Evolutionary conservation across 2,888 invertebrate genomes (phyloP).

Genomic region (Chrysolina oricalcia): DNA sequence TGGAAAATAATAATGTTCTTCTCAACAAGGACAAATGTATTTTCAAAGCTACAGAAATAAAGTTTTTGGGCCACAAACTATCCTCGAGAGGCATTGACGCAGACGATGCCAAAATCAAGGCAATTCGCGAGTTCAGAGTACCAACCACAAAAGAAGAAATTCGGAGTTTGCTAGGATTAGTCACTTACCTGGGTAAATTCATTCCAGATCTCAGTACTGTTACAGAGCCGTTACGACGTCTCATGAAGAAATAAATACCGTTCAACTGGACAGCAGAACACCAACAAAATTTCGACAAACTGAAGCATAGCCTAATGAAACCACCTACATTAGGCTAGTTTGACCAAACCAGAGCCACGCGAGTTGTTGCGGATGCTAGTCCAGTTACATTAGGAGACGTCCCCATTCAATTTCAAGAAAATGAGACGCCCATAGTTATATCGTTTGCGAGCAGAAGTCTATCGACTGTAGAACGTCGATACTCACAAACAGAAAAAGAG

Average conservation of each 20-base stretch:
- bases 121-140: conserved; percentile 47
- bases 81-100: conserved; percentile 52
- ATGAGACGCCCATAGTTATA: conserved; percentile 52
- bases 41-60: conserved; percentile 42
- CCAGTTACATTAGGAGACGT: no score
- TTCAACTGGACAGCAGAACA: conserved; percentile 48
- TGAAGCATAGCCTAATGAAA: conserved; percentile 42
- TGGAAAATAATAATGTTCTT: conserved; percentile 43
- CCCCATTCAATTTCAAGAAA: conserved; percentile 56
- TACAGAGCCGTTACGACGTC: conserved; percentile 37
- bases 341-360: conserved; percentile 48
- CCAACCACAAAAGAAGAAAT: conserved; percentile 56
- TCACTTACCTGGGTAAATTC: conserved; percentile 54
- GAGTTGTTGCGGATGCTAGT: conserved; percentile 54
- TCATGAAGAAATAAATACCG: conserved; percentile 43
- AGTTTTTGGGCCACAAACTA: conserved; percentile 61
- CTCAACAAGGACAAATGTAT: conserved; percentile 49
- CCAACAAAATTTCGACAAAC: conserved; percentile 44
- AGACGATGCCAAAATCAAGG: background rate
- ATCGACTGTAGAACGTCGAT: no score
- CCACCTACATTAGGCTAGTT: conserved; percentile 53
- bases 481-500: no score
- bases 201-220: conserved; percentile 39
- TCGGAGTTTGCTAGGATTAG: conserved; percentile 54
- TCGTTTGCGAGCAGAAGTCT: conserved; percentile 59